These are phyloP conservation scores for Falcunculus frontatus DNA, from an alignment of 2,113 vertebrate species.

Conservation along the genomic window DNA sequence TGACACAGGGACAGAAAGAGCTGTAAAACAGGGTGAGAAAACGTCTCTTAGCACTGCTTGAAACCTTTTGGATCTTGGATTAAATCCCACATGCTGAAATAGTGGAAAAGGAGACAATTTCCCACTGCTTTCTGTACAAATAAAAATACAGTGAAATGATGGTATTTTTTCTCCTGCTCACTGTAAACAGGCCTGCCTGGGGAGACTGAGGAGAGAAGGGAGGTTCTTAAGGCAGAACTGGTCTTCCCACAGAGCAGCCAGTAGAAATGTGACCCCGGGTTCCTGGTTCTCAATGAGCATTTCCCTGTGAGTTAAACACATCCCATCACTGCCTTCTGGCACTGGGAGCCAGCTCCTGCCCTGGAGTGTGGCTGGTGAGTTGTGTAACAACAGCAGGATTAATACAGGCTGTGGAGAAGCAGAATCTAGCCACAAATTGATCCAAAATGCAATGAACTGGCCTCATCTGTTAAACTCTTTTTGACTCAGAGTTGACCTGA, in stretches of 20 bases:
- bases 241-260: rapidly evolving
- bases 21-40: not conserved
- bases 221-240: not conserved
- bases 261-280: rapidly evolving
- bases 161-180: not conserved
- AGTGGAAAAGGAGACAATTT: not conserved
- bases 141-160: not conserved
- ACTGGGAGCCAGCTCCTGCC: not conserved
- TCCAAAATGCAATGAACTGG: not conserved
- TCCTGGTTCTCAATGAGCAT: not conserved
- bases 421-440: not conserved
- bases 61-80: not conserved
- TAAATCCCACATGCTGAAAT: not conserved
- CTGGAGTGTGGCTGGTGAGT: not conserved
- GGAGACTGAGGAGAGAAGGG: not conserved
- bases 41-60: not conserved
- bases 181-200: not conserved
- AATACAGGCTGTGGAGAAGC: not conserved
- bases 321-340: not conserved
- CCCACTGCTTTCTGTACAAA: not conserved
- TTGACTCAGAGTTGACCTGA: not conserved
- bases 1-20: not conserved
- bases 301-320: not conserved
- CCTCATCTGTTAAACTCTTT: not conserved
- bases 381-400: not conserved